phyloP scores from a whole-genome alignment of 1,140 invertebrate species.

The Zaprionus tsacasi region DNA sequence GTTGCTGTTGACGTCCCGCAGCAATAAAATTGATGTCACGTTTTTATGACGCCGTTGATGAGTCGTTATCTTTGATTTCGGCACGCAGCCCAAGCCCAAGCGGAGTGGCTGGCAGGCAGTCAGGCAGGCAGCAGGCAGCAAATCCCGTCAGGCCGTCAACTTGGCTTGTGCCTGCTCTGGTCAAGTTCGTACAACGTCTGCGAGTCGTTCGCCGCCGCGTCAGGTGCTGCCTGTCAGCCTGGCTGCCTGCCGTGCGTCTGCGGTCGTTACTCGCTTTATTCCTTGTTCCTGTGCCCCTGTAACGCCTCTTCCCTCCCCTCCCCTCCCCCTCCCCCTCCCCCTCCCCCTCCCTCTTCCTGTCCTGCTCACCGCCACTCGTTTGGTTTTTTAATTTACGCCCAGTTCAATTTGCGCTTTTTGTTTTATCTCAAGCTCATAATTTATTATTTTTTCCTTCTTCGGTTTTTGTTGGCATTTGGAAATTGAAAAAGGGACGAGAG shows the following conservation, averaged over 20 bases:
- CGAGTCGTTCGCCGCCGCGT: constrained; percentile 20
- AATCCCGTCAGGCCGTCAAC: constrained; percentile 30
- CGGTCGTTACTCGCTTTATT: constrained; percentile 52
- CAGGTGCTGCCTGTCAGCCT: constrained; percentile 47
- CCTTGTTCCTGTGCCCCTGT: constrained; percentile 10
- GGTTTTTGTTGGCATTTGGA: constrained; percentile 38
- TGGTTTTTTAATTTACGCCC: constrained; percentile 60
- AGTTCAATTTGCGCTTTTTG: constrained; percentile 70
- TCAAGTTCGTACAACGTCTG: constrained; percentile 27
- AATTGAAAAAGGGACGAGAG: constrained; percentile 48
- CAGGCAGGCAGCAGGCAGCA: constrained; percentile 10
- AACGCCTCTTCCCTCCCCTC: no score
- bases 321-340: not conserved
- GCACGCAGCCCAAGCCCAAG: constrained; percentile 52
- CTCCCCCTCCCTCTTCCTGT: not conserved
- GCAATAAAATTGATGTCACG: constrained; percentile 80
- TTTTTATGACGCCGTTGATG: constrained; percentile 81
- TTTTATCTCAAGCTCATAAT: constrained; percentile 70
- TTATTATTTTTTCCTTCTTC: constrained; percentile 49
- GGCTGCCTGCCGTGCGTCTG: constrained; percentile 19
- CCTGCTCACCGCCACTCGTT: constrained; percentile 1
- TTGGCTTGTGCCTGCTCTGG: constrained; percentile 30
- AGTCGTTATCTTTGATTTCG: constrained; percentile 80
- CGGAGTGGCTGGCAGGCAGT: constrained; percentile 5
- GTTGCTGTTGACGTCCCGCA: constrained; percentile 32